Base-by-base conservation (phyloP, 2,888 invertebrate species). In the Scaptomyza parva region DNA sequence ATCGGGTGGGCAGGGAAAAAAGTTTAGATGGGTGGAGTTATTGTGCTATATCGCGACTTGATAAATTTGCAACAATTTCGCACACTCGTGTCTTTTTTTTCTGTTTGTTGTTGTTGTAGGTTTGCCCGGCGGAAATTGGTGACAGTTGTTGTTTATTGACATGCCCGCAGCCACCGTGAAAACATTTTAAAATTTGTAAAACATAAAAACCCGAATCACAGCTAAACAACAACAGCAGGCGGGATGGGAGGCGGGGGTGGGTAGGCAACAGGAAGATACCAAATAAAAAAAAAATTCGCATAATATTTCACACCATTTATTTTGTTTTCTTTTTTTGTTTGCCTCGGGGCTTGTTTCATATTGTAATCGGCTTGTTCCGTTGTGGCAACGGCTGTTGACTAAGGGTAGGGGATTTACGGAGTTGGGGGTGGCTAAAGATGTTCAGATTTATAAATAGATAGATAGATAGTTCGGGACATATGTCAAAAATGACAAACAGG, bases 121-220 rank as follows among this genome's bases (percentile, higher is more conserved):
- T 71, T 37, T 65, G 61, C 71, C 67, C 58, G 70, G 35, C 73
- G 72, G 53, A 75, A 76, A 76, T 88, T 90, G 89, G 90, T 85
- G 88, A 90, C 90, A 90, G 89, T 90, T 90, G 89, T 88, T 89
- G 86, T 89, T 90, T 89, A 90, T 90, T 87, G 89, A 86, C 80
- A 83, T 64, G 78, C 83, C 78, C 72, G 79, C 86, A 90, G 90
- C 88, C 89, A 88, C 89, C 89, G 85, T 91, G 90, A 91, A 89
- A 87, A 82, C 88, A 89, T 91, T 90, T 88, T 77, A 78, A 88
- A 88, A 89, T 89, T 90, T 90, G 86, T 76, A 80, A 86, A 87
- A 88, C 90, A 87, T 84, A 81, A 83, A 37, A 82, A 85, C n/a
- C 48, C 70, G 68, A 75, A 89, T 78, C 75, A 62, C 51, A 41